A percentile compares a stretch with the other conserved stretches of the same genome.
These are phyloP conservation scores for Euclidia mi DNA, from an alignment of 2,888 invertebrate genomes.

Conservation along the genomic window DNA sequence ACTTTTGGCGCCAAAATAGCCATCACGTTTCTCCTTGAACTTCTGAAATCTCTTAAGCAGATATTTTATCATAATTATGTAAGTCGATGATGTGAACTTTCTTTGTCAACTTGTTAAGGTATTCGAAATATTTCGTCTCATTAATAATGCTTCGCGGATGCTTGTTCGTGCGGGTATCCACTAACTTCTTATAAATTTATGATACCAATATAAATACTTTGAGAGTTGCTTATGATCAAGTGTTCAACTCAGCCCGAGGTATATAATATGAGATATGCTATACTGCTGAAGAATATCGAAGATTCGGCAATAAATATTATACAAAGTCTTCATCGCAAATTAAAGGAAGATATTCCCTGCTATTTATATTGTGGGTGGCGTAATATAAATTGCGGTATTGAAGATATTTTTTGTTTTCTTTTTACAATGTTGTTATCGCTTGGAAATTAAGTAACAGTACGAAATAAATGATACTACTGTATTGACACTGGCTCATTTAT, in stretches of 20 bases:
- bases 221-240: constrained; percentile 71
- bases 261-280: constrained; percentile 50
- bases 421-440: too few relatives aligned
- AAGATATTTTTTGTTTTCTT: too few relatives aligned
- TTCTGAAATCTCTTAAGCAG: not conserved
- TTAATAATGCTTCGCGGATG: constrained; percentile 76
- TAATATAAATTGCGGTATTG: constrained; percentile 36
- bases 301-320: constrained; percentile 45
- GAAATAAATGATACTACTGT: too few relatives aligned
- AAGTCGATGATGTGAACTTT: constrained; percentile 58
- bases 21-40: not conserved
- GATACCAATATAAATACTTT: constrained; percentile 85
- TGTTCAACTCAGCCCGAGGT: constrained; percentile 55
- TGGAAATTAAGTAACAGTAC: too few relatives aligned
- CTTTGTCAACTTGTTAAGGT: constrained; percentile 72
- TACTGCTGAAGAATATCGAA: constrained; percentile 40
- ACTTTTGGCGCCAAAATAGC: not conserved
- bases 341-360: constrained; percentile 34
- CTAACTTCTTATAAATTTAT: constrained; percentile 83
- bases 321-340: constrained; percentile 42
- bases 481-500: too few relatives aligned
- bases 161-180: constrained; percentile 71
- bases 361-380: constrained; percentile 30
- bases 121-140: constrained; percentile 71
- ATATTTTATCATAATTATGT: constrained; percentile 41